These are phyloP conservation scores for Lampris megalopsis DNA, from an alignment of 2,113 vertebrate genomes.

Conservation along the genomic window DNA sequence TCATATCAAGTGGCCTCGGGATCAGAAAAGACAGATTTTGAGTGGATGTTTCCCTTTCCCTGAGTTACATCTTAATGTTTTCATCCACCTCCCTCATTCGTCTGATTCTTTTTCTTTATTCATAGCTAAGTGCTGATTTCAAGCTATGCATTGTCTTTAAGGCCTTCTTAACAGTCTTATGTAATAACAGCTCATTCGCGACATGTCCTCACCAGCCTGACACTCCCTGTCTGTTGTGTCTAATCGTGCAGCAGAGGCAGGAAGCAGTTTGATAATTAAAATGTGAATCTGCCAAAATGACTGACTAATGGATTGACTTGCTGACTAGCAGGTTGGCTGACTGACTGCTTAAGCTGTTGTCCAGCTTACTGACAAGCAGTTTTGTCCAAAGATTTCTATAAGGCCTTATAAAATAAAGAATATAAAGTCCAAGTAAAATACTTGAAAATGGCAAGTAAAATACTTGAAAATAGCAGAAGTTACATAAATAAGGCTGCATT, in stretches of 20 bases:
- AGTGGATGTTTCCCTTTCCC: neutral
- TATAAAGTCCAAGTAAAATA: no score
- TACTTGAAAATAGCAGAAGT: no score
- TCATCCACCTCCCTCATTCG: neutral
- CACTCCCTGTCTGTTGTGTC: neutral
- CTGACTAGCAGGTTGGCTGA: neutral
- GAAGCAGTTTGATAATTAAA: neutral
- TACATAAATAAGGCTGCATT: no score
- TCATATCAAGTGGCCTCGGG: no score
- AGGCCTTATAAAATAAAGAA: no score
- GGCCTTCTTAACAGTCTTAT: no score
- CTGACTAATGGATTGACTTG: neutral
- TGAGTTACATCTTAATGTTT: neutral
- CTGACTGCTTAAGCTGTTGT: neutral
- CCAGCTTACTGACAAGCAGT: no score
- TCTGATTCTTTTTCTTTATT: neutral
- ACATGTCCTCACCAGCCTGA: neutral
- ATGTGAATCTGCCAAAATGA: neutral
- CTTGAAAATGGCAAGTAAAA: no score
- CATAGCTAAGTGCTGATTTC: neutral
- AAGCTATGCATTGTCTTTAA: neutral
- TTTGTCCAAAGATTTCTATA: no score
- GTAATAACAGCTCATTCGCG: no score
- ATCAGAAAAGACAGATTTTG: no score
- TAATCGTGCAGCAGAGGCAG: neutral